These are phyloP conservation scores for Agrochola lychnidis DNA, from an alignment of 2,888 invertebrate species.

Conservation along the genomic window DNA sequence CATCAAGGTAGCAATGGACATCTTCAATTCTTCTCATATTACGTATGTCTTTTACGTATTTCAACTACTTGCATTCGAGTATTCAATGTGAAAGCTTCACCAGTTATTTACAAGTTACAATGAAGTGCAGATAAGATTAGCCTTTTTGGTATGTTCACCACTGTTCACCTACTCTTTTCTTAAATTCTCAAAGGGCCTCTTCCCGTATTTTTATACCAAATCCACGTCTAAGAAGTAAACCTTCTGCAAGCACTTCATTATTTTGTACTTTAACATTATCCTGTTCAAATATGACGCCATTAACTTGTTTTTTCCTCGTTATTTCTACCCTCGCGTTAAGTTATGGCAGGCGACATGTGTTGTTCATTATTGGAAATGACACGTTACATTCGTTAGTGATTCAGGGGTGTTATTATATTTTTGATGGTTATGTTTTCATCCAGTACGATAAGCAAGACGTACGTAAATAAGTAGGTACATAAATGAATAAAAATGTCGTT, in stretches of 20 bases:
- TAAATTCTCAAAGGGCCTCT: background rate
- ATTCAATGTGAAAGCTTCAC: background rate
- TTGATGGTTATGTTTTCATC: constrained; percentile 15
- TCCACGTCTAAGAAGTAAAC: constrained; percentile 10
- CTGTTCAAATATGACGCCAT: constrained; percentile 60
- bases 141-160: background rate
- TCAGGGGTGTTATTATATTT: constrained; percentile 50
- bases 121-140: background rate
- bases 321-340: constrained; percentile 67
- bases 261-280: constrained; percentile 40
- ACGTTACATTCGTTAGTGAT: constrained; percentile 67
- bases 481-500: background rate
- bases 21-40: background rate
- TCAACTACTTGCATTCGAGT: background rate
- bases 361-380: constrained; percentile 78
- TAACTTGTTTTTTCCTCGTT: constrained; percentile 63
- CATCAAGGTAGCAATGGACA: background rate
- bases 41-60: no score
- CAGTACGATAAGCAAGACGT: background rate
- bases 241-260: constrained; percentile 35
- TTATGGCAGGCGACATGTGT: constrained; percentile 75
- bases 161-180: background rate
- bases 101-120: background rate
- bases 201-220: background rate
- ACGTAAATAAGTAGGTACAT: background rate